Conservation (phyloP, 1,140 invertebrate genomes). For the Heterodera schachtii region DNA sequence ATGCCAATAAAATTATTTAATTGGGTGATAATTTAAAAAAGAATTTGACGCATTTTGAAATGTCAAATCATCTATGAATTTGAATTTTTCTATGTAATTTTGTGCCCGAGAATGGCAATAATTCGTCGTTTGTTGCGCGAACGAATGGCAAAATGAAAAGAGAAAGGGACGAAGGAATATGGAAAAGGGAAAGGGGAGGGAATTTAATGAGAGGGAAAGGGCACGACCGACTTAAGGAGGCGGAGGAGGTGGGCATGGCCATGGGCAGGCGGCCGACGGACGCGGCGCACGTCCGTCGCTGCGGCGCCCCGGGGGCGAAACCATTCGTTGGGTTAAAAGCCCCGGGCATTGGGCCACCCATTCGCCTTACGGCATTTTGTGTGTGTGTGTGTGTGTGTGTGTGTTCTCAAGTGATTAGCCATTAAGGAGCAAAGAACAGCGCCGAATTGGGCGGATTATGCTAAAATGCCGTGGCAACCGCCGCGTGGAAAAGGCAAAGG, state of each 20-base stretch:
- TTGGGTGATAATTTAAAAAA: no score
- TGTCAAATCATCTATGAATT: no score
- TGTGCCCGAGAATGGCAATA: no score
- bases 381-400: not conserved
- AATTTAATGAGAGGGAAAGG: constrained; percentile 3
- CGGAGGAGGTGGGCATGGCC: not conserved
- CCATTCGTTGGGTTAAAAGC: not conserved
- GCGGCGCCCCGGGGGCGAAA: not conserved
- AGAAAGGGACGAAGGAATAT: not conserved
- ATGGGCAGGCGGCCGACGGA: no score
- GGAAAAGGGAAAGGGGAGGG: not conserved
- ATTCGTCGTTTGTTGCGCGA: not conserved
- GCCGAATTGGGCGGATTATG: not conserved
- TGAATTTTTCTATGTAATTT: no score
- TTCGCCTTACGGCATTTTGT: not conserved
- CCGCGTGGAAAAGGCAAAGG: not conserved
- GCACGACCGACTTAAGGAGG: not conserved
- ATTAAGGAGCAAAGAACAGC: not conserved
- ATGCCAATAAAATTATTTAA: no score
- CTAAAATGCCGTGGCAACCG: not conserved
- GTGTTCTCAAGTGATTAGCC: not conserved
- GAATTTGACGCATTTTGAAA: no score
- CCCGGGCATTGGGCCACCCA: not conserved
- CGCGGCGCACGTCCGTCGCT: not conserved
- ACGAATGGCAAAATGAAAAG: not conserved